phyloP scores from a whole-genome alignment of 2,888 invertebrate genomes.

The Cactoblastis cactorum region DNA sequence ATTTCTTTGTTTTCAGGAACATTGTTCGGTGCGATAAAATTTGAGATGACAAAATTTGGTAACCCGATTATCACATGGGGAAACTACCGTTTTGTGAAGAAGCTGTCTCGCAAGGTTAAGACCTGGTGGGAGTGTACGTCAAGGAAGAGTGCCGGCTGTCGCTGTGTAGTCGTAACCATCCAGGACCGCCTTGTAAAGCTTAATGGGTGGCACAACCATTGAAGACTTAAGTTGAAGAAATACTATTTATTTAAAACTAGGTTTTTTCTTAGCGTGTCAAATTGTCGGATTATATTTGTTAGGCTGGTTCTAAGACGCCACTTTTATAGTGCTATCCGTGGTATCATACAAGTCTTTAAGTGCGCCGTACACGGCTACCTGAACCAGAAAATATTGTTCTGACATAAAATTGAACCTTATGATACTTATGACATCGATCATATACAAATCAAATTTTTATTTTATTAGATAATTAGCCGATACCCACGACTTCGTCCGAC shows the following conservation, averaged over 20 bases:
- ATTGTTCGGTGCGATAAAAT: slow-evolving; percentile 35
- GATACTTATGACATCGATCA: too few relatives aligned
- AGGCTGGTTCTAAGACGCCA: too few relatives aligned
- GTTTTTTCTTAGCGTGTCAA: background rate
- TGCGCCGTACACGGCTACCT: too few relatives aligned
- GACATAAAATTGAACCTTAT: too few relatives aligned
- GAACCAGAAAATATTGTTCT: too few relatives aligned
- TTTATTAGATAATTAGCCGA: too few relatives aligned
- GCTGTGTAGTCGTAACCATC: slow-evolving; percentile 58
- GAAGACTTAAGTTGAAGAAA: slow-evolving; percentile 7
- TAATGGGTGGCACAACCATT: slow-evolving; percentile 67
- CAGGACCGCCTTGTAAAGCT: slow-evolving; percentile 54
- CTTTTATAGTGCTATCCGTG: too few relatives aligned
- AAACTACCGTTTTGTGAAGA: slow-evolving; percentile 60
- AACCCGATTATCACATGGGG: slow-evolving; percentile 65
- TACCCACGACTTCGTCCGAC: too few relatives aligned
- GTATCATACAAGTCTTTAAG: too few relatives aligned
- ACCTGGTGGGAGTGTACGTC: slow-evolving; percentile 70
- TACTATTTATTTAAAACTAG: background rate
- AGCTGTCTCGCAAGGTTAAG: slow-evolving; percentile 50
- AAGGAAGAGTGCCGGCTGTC: slow-evolving; percentile 53
- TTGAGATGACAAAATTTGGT: slow-evolving; percentile 55
- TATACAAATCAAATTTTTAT: too few relatives aligned
- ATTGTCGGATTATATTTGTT: too few relatives aligned
- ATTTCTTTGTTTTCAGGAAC: slow-evolving; percentile 13